These are phyloP conservation scores for Donacobius atricapilla DNA, from an alignment of 2,113 vertebrate species.

Conservation along the genomic window DNA sequence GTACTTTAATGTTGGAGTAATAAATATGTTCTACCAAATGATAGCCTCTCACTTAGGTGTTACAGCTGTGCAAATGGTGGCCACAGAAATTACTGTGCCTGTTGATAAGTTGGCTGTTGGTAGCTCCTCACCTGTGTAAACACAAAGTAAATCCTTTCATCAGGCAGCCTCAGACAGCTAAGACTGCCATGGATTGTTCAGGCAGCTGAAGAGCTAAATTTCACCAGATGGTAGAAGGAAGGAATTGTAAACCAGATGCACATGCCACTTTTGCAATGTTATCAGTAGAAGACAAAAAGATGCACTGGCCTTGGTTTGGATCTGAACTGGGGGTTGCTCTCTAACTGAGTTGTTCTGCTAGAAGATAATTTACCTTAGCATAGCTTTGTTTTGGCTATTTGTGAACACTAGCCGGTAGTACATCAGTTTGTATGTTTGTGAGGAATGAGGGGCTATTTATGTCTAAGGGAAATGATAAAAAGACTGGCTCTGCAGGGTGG, in stretches of 20 bases:
- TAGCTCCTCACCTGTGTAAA: neutral
- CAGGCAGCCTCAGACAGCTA: neutral
- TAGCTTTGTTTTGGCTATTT: neutral
- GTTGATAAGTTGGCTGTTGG: neutral
- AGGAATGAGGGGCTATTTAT: neutral
- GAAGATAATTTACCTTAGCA: neutral
- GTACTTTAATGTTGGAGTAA: neutral
- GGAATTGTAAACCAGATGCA: neutral
- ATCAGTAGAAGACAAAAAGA: neutral
- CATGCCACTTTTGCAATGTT: neutral
- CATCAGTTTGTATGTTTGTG: neutral
- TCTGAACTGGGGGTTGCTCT: neutral
- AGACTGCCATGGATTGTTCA: rapidly evolving
- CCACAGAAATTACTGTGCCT: neutral
- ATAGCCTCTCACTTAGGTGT: neutral
- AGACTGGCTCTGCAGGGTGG: neutral
- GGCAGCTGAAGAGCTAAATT: neutral
- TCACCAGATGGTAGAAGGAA: neutral
- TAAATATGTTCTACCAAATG: neutral
- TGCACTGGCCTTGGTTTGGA: neutral
- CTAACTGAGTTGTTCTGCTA: neutral
- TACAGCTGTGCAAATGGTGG: neutral
- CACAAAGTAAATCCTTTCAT: neutral
- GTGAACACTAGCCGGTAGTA: neutral
- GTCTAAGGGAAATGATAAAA: neutral